phyloP scores from a whole-genome alignment of 2,113 vertebrate genomes.

The Gasterosteus nipponicus region DNA sequence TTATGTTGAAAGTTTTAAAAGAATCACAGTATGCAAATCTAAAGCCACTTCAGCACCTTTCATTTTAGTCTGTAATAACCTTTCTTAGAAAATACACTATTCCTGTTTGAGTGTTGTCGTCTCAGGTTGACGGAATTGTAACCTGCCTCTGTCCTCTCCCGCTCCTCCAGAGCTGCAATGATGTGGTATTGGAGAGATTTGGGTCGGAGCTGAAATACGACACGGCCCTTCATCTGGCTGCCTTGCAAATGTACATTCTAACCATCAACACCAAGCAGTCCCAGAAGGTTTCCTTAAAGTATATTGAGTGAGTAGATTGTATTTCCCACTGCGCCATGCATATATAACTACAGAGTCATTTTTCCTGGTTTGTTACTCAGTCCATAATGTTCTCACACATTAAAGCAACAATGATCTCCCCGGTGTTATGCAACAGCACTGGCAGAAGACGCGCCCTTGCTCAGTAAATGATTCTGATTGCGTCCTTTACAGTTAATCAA shows the following conservation, averaged over 20 bases:
- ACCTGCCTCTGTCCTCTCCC: constrained; percentile 34
- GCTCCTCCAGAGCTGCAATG: constrained; percentile 91
- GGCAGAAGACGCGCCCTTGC: constrained; percentile 3
- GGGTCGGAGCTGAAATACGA: constrained; percentile 98
- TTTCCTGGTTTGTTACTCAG: constrained; percentile 9
- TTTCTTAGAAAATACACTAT: background rate
- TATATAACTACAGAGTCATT: constrained; percentile 4
- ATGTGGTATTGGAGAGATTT: constrained; percentile 95
- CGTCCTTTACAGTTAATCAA: constrained; percentile 23
- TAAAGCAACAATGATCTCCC: constrained; percentile 11
- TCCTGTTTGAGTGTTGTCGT: constrained; percentile 14
- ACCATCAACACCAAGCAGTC: constrained; percentile 96
- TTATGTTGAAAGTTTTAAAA: background rate
- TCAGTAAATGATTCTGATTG: constrained; percentile 33
- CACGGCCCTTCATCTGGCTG: constrained; percentile 92
- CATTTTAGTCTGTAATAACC: background rate
- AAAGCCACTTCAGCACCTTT: background rate
- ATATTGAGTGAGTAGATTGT: constrained; percentile 92
- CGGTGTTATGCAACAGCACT: background rate
- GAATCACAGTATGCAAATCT: background rate
- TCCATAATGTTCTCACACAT: constrained; percentile 4
- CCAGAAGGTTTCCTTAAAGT: constrained; percentile 98
- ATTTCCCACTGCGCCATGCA: constrained; percentile 24
- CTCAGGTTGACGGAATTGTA: constrained; percentile 32
- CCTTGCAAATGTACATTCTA: constrained; percentile 97